A percentile compares a stretch with the other conserved stretches of the same genome.
These are phyloP conservation scores for Procavia capensis DNA, from an alignment of 2,113 vertebrate genomes.

Conservation along the genomic window DNA sequence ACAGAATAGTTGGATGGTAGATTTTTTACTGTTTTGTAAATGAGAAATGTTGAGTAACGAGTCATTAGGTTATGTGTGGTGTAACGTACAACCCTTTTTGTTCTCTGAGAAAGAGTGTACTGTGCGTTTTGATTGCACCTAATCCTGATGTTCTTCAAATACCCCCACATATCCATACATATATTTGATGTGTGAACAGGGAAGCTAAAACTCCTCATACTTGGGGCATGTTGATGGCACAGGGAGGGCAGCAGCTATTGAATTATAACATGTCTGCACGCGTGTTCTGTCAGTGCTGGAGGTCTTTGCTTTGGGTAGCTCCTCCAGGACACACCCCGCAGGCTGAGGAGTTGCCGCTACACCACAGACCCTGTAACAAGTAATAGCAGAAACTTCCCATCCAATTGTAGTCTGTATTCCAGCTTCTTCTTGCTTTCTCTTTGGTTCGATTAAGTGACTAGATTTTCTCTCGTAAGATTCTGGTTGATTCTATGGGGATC, in stretches of 20 bases:
- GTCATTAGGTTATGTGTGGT: too few species aligned
- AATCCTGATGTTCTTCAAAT: constrained; percentile 49
- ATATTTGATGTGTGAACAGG: constrained; percentile 8
- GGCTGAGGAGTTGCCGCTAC: background rate
- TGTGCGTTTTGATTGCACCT: background rate
- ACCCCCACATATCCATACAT: constrained; percentile 51
- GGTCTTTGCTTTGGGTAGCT: background rate
- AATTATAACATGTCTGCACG: background rate
- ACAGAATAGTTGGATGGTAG: too few species aligned
- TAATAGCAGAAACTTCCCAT: background rate
- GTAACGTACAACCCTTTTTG: background rate
- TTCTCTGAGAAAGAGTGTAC: constrained; percentile 29
- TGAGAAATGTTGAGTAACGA: too few species aligned
- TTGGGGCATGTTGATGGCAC: background rate
- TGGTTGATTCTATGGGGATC: background rate
- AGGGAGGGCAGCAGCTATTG: background rate
- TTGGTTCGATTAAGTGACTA: background rate
- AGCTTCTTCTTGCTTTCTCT: background rate
- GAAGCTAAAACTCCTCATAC: constrained; percentile 4
- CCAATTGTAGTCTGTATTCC: background rate
- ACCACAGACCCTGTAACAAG: background rate
- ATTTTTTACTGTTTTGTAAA: too few species aligned
- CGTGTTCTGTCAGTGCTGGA: background rate
- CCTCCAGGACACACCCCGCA: background rate
- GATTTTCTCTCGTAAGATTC: background rate